Evolutionary conservation across 2,888 invertebrate genomes (phyloP).

Genomic region (Palloptera scutellata): DNA sequence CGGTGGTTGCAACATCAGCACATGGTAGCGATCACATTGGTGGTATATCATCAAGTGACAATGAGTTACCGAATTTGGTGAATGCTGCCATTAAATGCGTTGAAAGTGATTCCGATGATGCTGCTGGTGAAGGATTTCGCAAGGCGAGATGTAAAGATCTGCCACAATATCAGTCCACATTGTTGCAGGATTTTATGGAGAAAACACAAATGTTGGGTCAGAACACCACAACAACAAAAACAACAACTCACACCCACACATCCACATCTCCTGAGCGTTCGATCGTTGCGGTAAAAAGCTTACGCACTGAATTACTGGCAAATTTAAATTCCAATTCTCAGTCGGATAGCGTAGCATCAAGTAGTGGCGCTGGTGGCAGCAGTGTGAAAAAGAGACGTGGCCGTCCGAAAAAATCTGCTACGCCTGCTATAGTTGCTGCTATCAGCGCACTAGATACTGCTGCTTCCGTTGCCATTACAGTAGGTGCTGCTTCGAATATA

Average conservation of each 20-base stretch:
- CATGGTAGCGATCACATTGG: conserved; percentile 51
- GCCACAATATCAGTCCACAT: conserved; percentile 74
- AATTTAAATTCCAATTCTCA: conserved; percentile 61
- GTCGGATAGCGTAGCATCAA: conserved; percentile 44
- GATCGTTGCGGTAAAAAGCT: not conserved
- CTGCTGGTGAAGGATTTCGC: conserved; percentile 40
- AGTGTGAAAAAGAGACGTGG: conserved; percentile 55
- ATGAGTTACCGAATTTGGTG: conserved; percentile 78
- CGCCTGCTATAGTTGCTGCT: conserved; percentile 21
- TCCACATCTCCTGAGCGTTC: conserved; percentile 15
- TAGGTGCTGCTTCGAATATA: conserved; percentile 55
- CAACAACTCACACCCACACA: not conserved
- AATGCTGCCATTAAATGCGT: conserved; percentile 80
- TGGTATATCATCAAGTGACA: conserved; percentile 71
- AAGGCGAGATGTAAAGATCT: conserved; percentile 59
- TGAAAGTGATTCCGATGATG: conserved; percentile 76
- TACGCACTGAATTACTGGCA: conserved; percentile 28
- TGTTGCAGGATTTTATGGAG: conserved; percentile 82
- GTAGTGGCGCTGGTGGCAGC: conserved; percentile 35
- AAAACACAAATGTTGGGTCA: conserved; percentile 77
- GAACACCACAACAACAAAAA: conserved; percentile 39
- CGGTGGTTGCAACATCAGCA: conserved; percentile 27
- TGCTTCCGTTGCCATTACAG: conserved; percentile 26
- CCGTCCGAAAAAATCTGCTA: conserved; percentile 55
- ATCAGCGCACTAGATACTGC: conserved; percentile 19